Conservation (phyloP, 2,888 invertebrate genomes). For the Dysmachus trigonus region DNA sequence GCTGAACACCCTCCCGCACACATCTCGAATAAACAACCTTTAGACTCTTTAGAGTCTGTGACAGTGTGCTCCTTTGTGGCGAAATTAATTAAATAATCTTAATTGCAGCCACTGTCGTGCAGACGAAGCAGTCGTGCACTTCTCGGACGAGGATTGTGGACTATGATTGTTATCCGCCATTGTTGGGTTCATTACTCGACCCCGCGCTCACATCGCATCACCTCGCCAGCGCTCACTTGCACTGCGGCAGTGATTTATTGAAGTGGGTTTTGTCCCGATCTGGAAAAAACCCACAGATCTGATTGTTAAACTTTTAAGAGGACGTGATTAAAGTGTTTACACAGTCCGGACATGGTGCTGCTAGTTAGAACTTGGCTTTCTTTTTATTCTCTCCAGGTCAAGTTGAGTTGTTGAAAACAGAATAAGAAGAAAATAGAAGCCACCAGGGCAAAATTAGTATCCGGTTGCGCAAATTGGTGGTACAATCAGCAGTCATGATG, state of each 20-base stretch:
- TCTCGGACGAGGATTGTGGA: background rate
- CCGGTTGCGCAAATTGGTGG: background rate
- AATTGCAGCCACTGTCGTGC: constrained; percentile 9
- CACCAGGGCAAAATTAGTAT: background rate
- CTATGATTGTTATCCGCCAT: background rate
- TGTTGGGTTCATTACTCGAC: background rate
- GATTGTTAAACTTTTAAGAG: background rate
- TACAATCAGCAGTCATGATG: background rate
- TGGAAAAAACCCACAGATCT: background rate
- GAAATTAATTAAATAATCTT: constrained; percentile 25
- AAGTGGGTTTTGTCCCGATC: background rate
- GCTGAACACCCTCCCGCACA: background rate
- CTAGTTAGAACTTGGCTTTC: background rate
- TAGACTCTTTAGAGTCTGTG: background rate
- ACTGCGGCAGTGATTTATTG: background rate
- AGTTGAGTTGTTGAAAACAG: background rate
- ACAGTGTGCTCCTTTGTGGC: constrained; percentile 6
- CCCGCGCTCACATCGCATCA: too few species aligned
- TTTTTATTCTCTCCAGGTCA: background rate
- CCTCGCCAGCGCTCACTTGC: background rate
- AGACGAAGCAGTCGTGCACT: background rate
- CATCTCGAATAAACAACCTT: background rate
- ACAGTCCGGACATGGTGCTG: background rate
- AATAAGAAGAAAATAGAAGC: background rate
- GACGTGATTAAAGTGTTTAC: background rate